Conservation (phyloP, 1,140 invertebrate genomes). For the Dreissena rostriformis region DNA sequence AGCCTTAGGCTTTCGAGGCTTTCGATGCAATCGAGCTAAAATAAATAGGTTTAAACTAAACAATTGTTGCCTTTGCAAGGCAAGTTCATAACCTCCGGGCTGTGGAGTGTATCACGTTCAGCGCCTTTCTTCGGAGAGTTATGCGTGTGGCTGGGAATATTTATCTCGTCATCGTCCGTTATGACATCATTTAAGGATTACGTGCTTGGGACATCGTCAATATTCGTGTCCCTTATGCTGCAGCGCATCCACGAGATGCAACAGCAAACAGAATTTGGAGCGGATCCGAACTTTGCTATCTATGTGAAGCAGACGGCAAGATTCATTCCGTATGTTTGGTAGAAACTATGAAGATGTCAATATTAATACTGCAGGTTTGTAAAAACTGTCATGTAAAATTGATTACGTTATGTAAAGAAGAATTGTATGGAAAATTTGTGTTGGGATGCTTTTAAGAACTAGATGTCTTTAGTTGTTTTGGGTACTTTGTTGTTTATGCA, state of each 20-base stretch:
- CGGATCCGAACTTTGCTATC: constrained; percentile 68
- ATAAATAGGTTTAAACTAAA: no score
- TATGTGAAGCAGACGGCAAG: constrained; percentile 76
- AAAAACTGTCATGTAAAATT: no score
- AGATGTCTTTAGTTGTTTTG: no score
- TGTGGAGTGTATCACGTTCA: constrained; percentile 94
- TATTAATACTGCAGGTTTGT: no score
- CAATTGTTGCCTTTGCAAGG: constrained; percentile 61
- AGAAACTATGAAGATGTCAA: not conserved
- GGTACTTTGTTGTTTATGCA: no score
- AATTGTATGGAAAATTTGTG: no score
- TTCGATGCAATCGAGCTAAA: no score
- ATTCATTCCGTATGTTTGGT: constrained; percentile 76
- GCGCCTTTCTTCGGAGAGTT: constrained; percentile 98
- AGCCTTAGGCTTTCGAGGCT: no score
- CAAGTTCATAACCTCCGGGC: constrained; percentile 82
- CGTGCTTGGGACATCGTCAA: constrained; percentile 74
- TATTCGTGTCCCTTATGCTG: constrained; percentile 76
- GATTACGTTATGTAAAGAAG: no score
- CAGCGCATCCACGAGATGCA: constrained; percentile 72
- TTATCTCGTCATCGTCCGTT: constrained; percentile 82
- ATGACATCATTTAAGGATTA: constrained; percentile 70
- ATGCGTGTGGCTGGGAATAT: constrained; percentile 96
- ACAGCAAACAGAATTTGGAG: constrained; percentile 74
- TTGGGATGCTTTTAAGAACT: no score